phyloP scores from a whole-genome alignment of 1,140 invertebrate genomes.

The Panagrolaimus sp. region DNA sequence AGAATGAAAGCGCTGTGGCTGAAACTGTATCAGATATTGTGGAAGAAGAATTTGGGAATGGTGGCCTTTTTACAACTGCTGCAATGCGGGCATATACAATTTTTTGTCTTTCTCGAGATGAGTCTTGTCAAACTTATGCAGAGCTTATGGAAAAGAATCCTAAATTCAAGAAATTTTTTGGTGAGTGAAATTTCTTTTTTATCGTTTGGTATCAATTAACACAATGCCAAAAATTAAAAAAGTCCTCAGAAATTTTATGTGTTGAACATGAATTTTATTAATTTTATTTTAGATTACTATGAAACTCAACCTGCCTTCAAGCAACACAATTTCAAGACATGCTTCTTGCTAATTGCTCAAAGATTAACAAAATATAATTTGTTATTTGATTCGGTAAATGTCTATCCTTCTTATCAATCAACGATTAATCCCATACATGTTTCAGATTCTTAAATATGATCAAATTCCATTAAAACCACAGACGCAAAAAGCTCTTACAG shows the following conservation, averaged over 20 bases:
- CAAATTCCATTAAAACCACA: background rate
- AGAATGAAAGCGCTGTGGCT: slow-evolving; percentile 29
- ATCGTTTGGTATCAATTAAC: too few species aligned
- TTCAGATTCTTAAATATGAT: slow-evolving; percentile 46
- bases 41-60: slow-evolving; percentile 27
- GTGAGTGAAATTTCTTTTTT: too few species aligned
- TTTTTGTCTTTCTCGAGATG: slow-evolving; percentile 39
- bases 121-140: slow-evolving; percentile 28
- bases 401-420: background rate
- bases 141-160: slow-evolving; percentile 33
- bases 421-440: background rate
- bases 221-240: too few species aligned
- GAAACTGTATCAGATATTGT: slow-evolving; percentile 47
- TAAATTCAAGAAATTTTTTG: slow-evolving; percentile 33
- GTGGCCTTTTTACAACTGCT: slow-evolving; percentile 7
- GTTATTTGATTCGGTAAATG: slow-evolving; percentile 41
- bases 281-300: too few species aligned
- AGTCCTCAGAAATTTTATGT: too few species aligned
- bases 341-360: slow-evolving; percentile 45
- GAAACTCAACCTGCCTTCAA: slow-evolving; percentile 37
- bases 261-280: too few species aligned
- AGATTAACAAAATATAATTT: slow-evolving; percentile 47
- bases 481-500: slow-evolving; percentile 31
- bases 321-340: slow-evolving; percentile 41
- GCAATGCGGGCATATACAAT: slow-evolving; percentile 43